Conservation (phyloP, 2,113 vertebrate species). For the Rhinoptilus africanus region DNA sequence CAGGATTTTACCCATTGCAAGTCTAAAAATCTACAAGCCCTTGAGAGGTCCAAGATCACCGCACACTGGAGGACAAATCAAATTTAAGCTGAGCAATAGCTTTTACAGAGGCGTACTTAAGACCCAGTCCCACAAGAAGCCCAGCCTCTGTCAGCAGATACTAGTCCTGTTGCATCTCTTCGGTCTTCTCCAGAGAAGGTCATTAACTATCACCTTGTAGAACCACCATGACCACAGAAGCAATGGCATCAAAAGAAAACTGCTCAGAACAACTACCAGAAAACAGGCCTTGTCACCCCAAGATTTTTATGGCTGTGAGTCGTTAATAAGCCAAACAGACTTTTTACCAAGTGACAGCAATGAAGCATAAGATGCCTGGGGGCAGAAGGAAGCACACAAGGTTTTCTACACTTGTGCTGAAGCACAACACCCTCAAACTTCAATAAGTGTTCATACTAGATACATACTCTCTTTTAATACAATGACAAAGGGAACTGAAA, state of each 20-base stretch:
- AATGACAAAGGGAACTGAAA: background rate
- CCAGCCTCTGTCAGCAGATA: background rate
- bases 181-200: background rate
- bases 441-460: background rate
- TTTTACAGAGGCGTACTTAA: background rate
- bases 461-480: background rate
- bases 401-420: background rate
- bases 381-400: background rate
- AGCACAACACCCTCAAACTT: background rate
- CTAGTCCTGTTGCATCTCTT: background rate
- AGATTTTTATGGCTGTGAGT: background rate
- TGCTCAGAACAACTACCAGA: background rate
- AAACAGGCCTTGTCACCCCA: background rate
- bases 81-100: background rate
- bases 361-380: background rate
- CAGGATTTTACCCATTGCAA: background rate
- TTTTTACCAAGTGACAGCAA: background rate
- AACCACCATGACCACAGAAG: background rate
- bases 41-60: background rate
- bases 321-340: background rate
- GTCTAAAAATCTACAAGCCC: background rate
- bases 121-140: background rate
- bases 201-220: background rate
- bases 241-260: background rate
- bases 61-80: background rate